Evolutionary conservation across 2,113 vertebrate species (phyloP).

Genomic region (Odontophorus gujanensis): DNA sequence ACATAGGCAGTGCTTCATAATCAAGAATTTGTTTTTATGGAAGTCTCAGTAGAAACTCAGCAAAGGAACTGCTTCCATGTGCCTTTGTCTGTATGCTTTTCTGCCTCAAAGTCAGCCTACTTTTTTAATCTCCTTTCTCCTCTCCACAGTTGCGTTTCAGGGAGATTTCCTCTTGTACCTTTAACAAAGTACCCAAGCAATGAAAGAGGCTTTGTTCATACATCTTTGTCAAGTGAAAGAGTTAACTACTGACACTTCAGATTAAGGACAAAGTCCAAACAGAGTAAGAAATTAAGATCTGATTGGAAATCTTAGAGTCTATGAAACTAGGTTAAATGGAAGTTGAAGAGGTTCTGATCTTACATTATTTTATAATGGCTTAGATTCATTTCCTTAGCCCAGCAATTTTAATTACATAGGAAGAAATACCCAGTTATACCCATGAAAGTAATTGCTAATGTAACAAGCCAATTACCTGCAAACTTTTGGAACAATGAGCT

Average conservation of each 20-base stretch:
- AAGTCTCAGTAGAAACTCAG: not conserved
- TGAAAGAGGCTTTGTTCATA: not conserved
- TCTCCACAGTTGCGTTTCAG: not conserved
- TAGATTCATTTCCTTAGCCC: slow-evolving; percentile 50
- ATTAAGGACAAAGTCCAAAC: slow-evolving; percentile 39
- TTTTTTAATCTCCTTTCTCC: not conserved
- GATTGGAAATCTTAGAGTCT: slow-evolving; percentile 11
- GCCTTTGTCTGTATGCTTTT: not conserved
- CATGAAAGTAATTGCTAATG: slow-evolving; percentile 50
- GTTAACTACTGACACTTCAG: slow-evolving; percentile 45
- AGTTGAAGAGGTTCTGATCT: slow-evolving; percentile 53
- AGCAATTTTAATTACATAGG: slow-evolving; percentile 52
- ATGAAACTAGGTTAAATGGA: slow-evolving; percentile 50
- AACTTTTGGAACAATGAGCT: slow-evolving; percentile 37
- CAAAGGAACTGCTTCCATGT: not conserved
- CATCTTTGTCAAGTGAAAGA: slow-evolving; percentile 31
- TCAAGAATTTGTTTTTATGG: not conserved
- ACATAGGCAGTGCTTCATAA: not conserved
- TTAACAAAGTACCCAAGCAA: not conserved
- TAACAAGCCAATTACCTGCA: slow-evolving; percentile 50
- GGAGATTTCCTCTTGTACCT: not conserved
- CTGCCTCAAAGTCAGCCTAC: not conserved
- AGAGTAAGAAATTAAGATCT: slow-evolving; percentile 51
- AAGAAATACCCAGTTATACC: slow-evolving; percentile 8
- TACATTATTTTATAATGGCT: slow-evolving; percentile 41